Evolutionary conservation across 1,140 invertebrate species (phyloP), one percentile per base, ranked within the genome.

Genomic region (Tetragnatha versicolor): DNA sequence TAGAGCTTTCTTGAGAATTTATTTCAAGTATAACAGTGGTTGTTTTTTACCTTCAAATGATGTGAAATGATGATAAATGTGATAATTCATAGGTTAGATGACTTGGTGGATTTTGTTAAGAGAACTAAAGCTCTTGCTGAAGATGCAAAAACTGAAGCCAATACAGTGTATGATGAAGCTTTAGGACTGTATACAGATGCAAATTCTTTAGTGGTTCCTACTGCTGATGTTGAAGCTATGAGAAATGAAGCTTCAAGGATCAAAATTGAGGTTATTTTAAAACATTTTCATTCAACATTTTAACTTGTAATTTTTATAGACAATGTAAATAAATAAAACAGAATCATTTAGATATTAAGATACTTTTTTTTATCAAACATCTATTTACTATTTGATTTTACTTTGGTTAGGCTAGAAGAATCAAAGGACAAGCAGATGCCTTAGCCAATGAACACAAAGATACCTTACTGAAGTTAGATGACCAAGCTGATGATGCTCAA

Each of bases 121-220:
- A 20, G 72, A 0, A 92, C 93, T 1, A 88, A 89, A 55, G 88
- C 90, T 63, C 85, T 91, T 42, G 92, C 93, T 1, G 89, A 90
- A 79, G 90, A 92, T 55, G 92, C 94, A 0, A 87, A 91, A 29
- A 88, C 89, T 22, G 90, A 91, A 83, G 92, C 95, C 0, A 89
- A 89, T 33, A 88, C 89, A 39, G 93, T 93, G 0, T 92, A 94
- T 80, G 89, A 93, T 7, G 91, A 95, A 79, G 93, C 95, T 20
- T 84, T 97, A 33, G 89, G 90, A 39, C 87, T 96, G 1, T 90
- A 93, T 45, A 91, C 90, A 4, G 90, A 94, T 81, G 92, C 94
- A 0, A 91, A 91, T 31, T 91, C 91, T 45, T 88, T 95, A 3
- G 87, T 89, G 14, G 85, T 96, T 2, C 94, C 95, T 0, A 85